These are phyloP conservation scores for Azorinus chamasolen DNA, from an alignment of 2,888 invertebrate species.

Conservation along the genomic window DNA sequence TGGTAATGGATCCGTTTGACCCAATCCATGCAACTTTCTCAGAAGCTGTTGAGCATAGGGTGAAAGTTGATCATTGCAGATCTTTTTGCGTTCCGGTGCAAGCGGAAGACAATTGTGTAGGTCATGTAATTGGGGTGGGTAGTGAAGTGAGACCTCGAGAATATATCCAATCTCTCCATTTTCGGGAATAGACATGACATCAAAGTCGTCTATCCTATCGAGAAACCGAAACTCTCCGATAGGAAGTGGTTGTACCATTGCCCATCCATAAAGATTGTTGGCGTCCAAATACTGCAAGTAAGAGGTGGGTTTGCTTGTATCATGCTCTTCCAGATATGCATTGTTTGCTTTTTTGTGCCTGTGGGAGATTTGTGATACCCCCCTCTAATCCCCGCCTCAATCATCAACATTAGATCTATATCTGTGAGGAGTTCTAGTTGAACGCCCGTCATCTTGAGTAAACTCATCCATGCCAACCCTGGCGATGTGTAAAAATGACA, in stretches of 20 bases:
- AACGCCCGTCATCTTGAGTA: conserved; percentile 38
- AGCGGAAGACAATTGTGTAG: conserved; percentile 18
- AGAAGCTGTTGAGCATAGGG: conserved; percentile 18
- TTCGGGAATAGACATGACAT: conserved; percentile 10
- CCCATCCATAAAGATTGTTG: conserved; percentile 50
- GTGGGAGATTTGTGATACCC: conserved; percentile 43
- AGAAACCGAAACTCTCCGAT: conserved; percentile 60
- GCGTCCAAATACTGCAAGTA: conserved; percentile 27
- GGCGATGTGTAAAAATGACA: conserved; percentile 51
- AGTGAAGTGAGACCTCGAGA: conserved; percentile 24
- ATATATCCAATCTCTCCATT: conserved; percentile 10
- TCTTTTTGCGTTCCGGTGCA: not conserved
- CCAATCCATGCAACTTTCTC: conserved; percentile 3
- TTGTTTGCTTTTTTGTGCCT: conserved; percentile 49
- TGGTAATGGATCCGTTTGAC: conserved; percentile 4
- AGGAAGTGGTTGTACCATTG: conserved; percentile 75
- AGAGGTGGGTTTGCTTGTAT: conserved; percentile 55
- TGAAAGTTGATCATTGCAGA: conserved; percentile 12
- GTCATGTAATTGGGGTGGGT: conserved; percentile 20
- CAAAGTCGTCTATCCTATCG: conserved; percentile 19
- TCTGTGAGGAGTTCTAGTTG: conserved; percentile 42
- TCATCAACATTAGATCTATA: conserved; percentile 26
- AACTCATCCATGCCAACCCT: conserved; percentile 37
- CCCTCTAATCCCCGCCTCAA: conserved; percentile 29
- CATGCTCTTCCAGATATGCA: conserved; percentile 44